These are phyloP conservation scores for Physella acuta DNA, from an alignment of 1,140 invertebrate species.

Conservation along the genomic window DNA sequence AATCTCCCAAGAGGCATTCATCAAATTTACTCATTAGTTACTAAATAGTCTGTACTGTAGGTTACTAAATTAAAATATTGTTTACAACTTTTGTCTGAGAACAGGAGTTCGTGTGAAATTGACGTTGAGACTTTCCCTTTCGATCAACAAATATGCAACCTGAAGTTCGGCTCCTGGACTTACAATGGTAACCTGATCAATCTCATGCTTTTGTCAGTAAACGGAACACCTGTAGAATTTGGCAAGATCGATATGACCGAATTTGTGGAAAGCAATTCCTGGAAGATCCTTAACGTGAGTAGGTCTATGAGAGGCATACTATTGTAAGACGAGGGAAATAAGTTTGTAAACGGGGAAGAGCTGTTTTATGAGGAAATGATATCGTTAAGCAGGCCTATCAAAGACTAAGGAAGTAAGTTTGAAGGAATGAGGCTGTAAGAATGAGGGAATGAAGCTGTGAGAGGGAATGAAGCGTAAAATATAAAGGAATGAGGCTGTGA, in stretches of 20 bases:
- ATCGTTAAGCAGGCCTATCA: background rate
- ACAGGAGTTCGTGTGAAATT: constrained; percentile 87
- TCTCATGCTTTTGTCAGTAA: constrained; percentile 36
- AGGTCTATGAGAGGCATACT: background rate
- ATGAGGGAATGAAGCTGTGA: background rate
- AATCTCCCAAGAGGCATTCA: no score
- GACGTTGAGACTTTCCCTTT: constrained; percentile 66
- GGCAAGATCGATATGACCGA: constrained; percentile 46
- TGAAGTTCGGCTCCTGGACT: constrained; percentile 61
- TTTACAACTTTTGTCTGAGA: constrained; percentile 69
- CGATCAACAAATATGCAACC: constrained; percentile 55
- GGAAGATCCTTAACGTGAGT: constrained; percentile 36
- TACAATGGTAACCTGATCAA: constrained; percentile 56
- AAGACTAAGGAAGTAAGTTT: background rate
- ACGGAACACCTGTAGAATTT: constrained; percentile 32
- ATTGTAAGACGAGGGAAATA: background rate
- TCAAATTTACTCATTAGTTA: background rate
- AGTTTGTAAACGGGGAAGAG: background rate
- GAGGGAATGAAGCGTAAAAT: background rate
- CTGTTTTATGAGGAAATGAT: background rate
- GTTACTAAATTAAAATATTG: no score
- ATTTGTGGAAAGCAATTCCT: constrained; percentile 58
- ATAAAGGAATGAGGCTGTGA: background rate
- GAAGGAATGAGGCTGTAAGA: background rate
- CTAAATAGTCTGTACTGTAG: background rate